A percentile compares a stretch with the other conserved stretches of the same genome.
Conservation (phyloP, 2,797 vertebrate genomes). For the Microcaecilia unicolor region DNA sequence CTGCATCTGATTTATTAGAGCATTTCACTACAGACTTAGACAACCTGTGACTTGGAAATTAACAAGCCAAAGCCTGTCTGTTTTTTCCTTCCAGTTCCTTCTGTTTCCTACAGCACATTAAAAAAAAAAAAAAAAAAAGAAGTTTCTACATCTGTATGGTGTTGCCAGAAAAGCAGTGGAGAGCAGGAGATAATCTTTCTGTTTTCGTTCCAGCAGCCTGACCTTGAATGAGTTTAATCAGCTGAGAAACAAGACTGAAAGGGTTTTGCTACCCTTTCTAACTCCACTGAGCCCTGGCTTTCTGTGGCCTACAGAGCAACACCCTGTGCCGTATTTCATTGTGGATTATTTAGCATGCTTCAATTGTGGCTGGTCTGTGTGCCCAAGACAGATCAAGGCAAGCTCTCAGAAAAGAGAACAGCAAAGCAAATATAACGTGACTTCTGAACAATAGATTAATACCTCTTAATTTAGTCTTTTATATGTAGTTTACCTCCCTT, state of each 20-base stretch:
- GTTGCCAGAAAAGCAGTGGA: conserved; percentile 37
- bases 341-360: conserved; percentile 39
- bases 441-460: conserved; percentile 36
- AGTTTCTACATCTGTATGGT: conserved; percentile 40
- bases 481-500: conserved; percentile 30
- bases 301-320: conserved; percentile 32
- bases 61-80: no score
- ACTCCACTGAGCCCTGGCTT: conserved; percentile 37
- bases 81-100: no score
- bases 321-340: conserved; percentile 39
- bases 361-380: conserved; percentile 39
- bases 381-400: conserved; percentile 38
- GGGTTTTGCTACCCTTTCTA: conserved; percentile 48
- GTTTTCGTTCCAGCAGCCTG: conserved; percentile 80
- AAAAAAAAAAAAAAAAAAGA: conserved; percentile 38
- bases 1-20: no score
- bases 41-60: no score
- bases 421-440: conserved; percentile 35
- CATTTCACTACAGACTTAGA: no score
- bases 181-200: conserved; percentile 75
- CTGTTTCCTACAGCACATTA: no score
- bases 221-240: conserved; percentile 85
- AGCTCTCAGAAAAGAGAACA: conserved; percentile 42
- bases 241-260: conserved; percentile 71
- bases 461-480: conserved; percentile 45